phyloP scores from a whole-genome alignment of 2,113 vertebrate genomes.

The Siphamia tubifer region DNA sequence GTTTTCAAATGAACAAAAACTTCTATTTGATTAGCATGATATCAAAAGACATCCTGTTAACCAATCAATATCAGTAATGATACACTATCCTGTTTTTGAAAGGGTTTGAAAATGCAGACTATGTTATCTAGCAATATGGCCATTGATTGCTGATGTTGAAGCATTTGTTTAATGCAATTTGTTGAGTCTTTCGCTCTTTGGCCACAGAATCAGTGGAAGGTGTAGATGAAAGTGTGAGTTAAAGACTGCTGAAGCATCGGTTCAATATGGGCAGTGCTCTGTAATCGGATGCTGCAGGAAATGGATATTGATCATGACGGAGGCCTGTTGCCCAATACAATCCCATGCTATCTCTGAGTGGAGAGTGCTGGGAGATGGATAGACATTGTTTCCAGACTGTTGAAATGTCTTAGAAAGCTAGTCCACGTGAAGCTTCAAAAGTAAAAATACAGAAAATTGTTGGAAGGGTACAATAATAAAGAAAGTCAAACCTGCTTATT shows the following conservation, averaged over 20 bases:
- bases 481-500: neutral
- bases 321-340: conserved; percentile 58
- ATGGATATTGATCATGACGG: conserved; percentile 75
- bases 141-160: conserved; percentile 60
- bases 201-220: conserved; percentile 58
- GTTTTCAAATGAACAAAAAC: conserved; percentile 36
- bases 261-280: conserved; percentile 64
- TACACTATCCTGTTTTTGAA: conserved; percentile 42
- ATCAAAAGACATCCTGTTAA: conserved; percentile 40
- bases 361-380: conserved; percentile 23
- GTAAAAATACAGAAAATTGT: neutral
- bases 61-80: conserved; percentile 54
- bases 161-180: conserved; percentile 78
- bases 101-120: conserved; percentile 44
- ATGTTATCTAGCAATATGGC: conserved; percentile 13
- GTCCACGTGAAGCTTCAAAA: neutral
- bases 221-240: conserved; percentile 75
- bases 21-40: conserved; percentile 47
- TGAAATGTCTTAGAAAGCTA: conserved; percentile 1
- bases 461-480: neutral
- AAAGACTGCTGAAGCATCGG: conserved; percentile 79
- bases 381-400: conserved; percentile 9
- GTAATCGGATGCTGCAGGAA: conserved; percentile 77
- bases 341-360: conserved; percentile 36
- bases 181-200: conserved; percentile 51